Percentiles rank a stretch among this genome's conserved stretches.
phyloP scores from a whole-genome alignment of 2,797 vertebrate genomes.

The Enteromius mattozi region DNA sequence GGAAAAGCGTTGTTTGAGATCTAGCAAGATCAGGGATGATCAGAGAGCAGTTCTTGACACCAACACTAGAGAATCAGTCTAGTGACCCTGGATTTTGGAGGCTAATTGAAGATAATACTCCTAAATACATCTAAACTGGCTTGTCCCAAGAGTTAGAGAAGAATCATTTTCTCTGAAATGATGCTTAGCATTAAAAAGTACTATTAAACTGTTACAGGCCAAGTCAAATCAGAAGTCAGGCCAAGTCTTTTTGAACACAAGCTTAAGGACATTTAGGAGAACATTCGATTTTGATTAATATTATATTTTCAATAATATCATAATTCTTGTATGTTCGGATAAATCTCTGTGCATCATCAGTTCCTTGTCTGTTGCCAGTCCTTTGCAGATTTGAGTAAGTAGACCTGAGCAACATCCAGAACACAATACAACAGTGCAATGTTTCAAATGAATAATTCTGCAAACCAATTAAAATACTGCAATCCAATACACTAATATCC shows the following conservation, averaged over 20 bases:
- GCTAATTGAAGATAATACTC: background rate
- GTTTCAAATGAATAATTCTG: no score
- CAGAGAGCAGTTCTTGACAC: conserved; percentile 30
- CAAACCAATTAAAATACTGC: no score
- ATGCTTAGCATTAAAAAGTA: background rate
- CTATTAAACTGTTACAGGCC: background rate
- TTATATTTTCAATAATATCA: background rate
- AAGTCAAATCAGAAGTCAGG: background rate
- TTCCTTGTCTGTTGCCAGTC: background rate
- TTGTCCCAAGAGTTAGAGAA: background rate
- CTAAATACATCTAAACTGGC: background rate
- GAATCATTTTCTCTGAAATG: background rate
- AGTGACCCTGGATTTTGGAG: background rate
- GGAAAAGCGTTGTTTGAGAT: conserved; percentile 49
- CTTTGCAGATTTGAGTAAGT: background rate
- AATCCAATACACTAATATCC: no score
- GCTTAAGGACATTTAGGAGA: background rate
- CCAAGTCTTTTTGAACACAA: background rate
- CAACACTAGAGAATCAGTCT: conserved; percentile 41
- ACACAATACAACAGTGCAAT: no score
- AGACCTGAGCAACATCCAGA: background rate
- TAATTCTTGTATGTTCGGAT: background rate
- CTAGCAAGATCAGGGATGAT: conserved; percentile 21
- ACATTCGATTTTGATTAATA: background rate
- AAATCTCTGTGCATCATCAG: background rate